A percentile compares a stretch with the other conserved stretches of the same genome.
These are phyloP conservation scores for Oreohelix idahoensis DNA, from an alignment of 1,140 invertebrate species.

Conservation along the genomic window DNA sequence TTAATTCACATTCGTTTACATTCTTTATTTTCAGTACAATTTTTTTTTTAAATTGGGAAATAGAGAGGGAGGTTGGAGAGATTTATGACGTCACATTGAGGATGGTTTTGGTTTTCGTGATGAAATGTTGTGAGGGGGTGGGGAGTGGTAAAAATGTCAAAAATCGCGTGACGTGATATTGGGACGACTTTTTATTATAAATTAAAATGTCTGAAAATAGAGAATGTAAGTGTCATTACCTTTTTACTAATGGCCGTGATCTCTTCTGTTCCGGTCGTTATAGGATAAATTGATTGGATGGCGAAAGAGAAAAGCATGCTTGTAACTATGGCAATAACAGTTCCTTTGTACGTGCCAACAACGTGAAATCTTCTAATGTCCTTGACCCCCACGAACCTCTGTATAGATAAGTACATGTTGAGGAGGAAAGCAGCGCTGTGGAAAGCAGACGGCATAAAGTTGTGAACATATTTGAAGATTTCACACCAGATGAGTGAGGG, in stretches of 20 bases:
- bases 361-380: not conserved
- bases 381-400: conserved; percentile 24
- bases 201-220: too few species aligned
- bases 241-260: conserved; percentile 11
- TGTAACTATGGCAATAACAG: not conserved
- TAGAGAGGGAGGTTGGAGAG: too few species aligned
- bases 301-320: not conserved
- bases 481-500: conserved; percentile 4
- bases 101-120: too few species aligned
- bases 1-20: too few species aligned
- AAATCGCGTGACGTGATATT: too few species aligned
- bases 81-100: too few species aligned
- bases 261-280: not conserved
- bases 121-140: too few species aligned
- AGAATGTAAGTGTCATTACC: too few species aligned
- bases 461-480: conserved; percentile 23
- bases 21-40: too few species aligned
- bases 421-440: conserved; percentile 32
- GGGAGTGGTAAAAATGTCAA: too few species aligned
- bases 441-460: conserved; percentile 6
- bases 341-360: not conserved
- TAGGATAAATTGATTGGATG: conserved; percentile 11
- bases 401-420: conserved; percentile 24
- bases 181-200: too few species aligned
- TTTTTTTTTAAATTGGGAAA: too few species aligned